These are phyloP conservation scores for Chymomyza procnemis DNA, from an alignment of 2,888 invertebrate genomes.

Conservation along the genomic window DNA sequence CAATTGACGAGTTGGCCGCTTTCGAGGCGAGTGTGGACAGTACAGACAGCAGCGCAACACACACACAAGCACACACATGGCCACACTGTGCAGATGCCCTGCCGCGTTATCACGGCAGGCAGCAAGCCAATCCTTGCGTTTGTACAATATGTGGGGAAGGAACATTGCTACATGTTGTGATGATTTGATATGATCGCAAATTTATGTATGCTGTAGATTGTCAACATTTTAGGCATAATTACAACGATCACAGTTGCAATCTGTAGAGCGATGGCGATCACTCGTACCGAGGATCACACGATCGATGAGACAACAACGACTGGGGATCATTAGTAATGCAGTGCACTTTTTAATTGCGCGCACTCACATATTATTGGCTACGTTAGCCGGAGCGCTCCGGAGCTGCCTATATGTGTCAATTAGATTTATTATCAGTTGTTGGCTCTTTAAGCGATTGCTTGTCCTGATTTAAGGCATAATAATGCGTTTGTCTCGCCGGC, in stretches of 20 bases:
- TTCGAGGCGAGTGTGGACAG: constrained; percentile 70
- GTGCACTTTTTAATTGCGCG: constrained; percentile 55
- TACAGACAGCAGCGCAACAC: constrained; percentile 68
- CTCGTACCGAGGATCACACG: neutral
- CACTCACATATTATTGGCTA: constrained; percentile 56
- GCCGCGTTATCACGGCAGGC: constrained; percentile 65
- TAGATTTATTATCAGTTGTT: constrained; percentile 78
- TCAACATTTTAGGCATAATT: constrained; percentile 65
- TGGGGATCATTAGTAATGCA: constrained; percentile 52
- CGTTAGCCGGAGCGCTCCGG: constrained; percentile 27
- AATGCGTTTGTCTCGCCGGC: constrained; percentile 35
- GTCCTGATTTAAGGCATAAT: constrained; percentile 43
- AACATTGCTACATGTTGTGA: constrained; percentile 26
- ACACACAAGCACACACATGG: no score
- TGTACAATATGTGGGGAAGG: constrained; percentile 39
- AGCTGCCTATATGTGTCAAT: constrained; percentile 76
- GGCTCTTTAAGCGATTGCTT: constrained; percentile 62
- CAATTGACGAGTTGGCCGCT: constrained; percentile 18
- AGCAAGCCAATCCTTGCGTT: constrained; percentile 16
- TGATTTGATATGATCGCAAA: constrained; percentile 70
- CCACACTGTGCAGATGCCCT: constrained; percentile 40
- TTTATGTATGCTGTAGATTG: constrained; percentile 62
- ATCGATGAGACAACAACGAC: neutral
- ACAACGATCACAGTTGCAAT: constrained; percentile 40
- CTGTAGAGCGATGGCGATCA: neutral